A percentile compares a stretch with the other conserved stretches of the same genome.
Evolutionary conservation across 2,888 invertebrate species (phyloP).

Genomic region (Nomada flava): DNA sequence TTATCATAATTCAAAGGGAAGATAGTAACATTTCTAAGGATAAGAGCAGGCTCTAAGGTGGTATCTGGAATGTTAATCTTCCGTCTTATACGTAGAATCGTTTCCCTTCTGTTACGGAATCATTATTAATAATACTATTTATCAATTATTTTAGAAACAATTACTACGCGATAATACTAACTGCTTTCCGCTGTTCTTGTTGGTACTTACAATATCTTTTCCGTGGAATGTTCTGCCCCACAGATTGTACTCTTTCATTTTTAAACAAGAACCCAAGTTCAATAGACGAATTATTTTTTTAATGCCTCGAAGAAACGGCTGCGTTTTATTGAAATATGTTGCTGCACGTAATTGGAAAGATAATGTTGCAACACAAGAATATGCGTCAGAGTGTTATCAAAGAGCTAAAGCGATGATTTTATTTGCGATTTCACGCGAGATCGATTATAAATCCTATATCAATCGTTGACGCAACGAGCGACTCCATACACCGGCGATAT

Average conservation of each 20-base stretch:
- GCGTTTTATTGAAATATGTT: neutral
- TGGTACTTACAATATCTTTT: neutral
- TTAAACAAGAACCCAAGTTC: neutral
- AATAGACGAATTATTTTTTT: neutral
- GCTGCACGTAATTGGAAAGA: neutral
- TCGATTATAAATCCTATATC: constrained; percentile 14
- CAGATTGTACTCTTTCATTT: neutral
- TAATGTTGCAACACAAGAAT: constrained; percentile 6
- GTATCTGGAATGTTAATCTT: constrained; percentile 23
- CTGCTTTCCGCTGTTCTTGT: constrained; percentile 8
- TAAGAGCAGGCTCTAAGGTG: constrained; percentile 4
- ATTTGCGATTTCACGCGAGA: constrained; percentile 1
- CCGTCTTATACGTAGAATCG: constrained; percentile 29
- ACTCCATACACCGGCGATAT: constrained; percentile 25
- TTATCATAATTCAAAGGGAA: neutral
- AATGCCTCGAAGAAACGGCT: neutral
- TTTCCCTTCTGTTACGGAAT: constrained; percentile 13
- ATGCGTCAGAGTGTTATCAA: neutral
- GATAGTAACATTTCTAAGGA: neutral
- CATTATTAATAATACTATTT: constrained; percentile 38
- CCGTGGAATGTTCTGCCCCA: constrained; percentile 3
- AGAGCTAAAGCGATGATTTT: neutral
- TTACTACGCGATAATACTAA: constrained; percentile 15
- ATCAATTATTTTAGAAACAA: constrained; percentile 36
- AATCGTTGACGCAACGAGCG: constrained; percentile 8